Percentiles rank a stretch among this genome's conserved stretches.
Evolutionary conservation across 2,888 invertebrate genomes (phyloP).

Genomic region (Spisula subtruncata): DNA sequence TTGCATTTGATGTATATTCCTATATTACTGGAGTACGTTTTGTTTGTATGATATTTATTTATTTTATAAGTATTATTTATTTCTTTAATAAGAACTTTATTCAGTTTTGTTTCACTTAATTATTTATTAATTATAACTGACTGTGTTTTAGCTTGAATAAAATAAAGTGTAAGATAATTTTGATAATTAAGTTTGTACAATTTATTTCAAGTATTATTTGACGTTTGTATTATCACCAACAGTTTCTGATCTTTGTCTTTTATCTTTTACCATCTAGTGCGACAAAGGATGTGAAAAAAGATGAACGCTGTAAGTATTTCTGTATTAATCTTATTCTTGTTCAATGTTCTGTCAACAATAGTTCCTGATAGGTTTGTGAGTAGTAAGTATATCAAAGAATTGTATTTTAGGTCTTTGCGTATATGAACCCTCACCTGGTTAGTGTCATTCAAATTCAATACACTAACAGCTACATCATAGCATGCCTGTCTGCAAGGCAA

Average conservation of each 20-base stretch:
- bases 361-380: background rate
- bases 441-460: too few species aligned
- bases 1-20: too few species aligned
- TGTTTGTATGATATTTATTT: background rate
- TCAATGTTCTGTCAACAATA: too few species aligned
- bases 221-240: background rate
- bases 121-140: background rate
- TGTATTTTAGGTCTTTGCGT: too few species aligned
- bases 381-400: too few species aligned
- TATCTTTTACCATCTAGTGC: slow-evolving; percentile 44
- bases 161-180: background rate
- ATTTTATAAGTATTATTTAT: background rate
- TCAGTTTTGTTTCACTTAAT: background rate
- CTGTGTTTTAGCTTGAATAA: background rate
- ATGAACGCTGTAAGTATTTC: slow-evolving; percentile 71
- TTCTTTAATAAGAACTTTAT: background rate
- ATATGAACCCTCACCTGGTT: too few species aligned
- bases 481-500: too few species aligned
- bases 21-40: too few species aligned
- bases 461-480: too few species aligned
- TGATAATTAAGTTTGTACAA: background rate
- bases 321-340: background rate
- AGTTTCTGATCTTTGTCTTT: background rate
- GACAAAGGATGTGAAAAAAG: slow-evolving; percentile 73
- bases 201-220: too few species aligned